Evolutionary conservation across 2,113 vertebrate species (phyloP).

Genomic region (Strix aluco): DNA sequence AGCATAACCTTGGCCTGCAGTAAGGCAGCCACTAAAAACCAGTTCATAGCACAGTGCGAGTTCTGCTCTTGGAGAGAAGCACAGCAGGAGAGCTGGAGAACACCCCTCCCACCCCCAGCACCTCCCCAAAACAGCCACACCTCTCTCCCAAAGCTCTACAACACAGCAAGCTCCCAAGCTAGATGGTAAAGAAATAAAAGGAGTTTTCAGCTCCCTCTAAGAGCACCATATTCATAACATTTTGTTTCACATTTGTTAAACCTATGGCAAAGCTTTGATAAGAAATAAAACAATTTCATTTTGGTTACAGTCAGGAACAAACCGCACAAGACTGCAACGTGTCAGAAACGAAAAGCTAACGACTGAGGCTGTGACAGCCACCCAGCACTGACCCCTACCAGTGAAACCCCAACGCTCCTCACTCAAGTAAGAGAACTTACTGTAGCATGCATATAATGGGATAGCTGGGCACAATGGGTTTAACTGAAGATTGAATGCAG

Average conservation of each 20-base stretch:
- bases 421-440: slow-evolving; percentile 49
- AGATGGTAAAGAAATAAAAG: neutral
- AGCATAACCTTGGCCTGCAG: neutral
- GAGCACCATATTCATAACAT: neutral
- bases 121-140: neutral
- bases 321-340: neutral
- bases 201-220: neutral
- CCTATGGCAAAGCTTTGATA: neutral
- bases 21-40: neutral
- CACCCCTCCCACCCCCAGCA: neutral
- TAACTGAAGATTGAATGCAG: slow-evolving; percentile 47
- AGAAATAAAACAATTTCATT: neutral
- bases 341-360: neutral
- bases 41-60: neutral
- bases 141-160: neutral
- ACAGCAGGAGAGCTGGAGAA: neutral
- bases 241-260: neutral
- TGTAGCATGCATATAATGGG: slow-evolving; percentile 43
- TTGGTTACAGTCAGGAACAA: neutral
- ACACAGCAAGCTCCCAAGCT: neutral
- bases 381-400: neutral
- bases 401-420: slow-evolving; percentile 32
- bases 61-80: neutral
- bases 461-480: slow-evolving; percentile 58
- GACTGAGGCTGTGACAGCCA: neutral